These are phyloP conservation scores for Chloroceryle inda DNA, from an alignment of 2,797 vertebrate species.

Conservation along the genomic window DNA sequence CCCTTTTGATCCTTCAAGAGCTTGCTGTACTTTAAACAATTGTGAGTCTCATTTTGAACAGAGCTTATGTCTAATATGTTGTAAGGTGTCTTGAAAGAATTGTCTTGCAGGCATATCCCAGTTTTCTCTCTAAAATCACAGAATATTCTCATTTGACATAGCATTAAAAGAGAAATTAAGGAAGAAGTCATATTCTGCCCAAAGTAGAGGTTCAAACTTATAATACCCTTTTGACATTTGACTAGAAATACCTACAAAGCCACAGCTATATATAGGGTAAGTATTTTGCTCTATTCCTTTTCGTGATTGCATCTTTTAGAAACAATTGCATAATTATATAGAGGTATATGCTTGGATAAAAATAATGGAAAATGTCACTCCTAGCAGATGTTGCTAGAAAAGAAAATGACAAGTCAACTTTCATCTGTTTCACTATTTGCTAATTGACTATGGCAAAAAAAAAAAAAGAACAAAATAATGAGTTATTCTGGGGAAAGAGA, in stretches of 20 bases:
- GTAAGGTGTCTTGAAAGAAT: slow-evolving; percentile 16
- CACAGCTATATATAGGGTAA: not conserved
- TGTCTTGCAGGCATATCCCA: not conserved
- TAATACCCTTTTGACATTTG: not conserved
- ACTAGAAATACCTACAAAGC: not conserved
- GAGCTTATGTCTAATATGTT: slow-evolving; percentile 1
- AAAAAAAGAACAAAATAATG: not conserved
- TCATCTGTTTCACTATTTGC: not conserved
- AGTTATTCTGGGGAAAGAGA: not conserved
- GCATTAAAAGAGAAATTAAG: not conserved
- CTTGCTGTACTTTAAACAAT: slow-evolving; percentile 41
- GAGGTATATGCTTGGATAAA: not conserved
- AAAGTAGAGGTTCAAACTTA: not conserved
- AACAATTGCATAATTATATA: not conserved
- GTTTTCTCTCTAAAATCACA: not conserved
- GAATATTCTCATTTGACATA: not conserved
- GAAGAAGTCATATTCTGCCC: not conserved
- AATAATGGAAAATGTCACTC: not conserved
- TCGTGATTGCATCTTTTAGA: not conserved
- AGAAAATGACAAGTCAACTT: not conserved
- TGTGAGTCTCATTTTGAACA: not conserved
- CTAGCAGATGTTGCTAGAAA: not conserved
- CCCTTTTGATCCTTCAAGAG: slow-evolving; percentile 40
- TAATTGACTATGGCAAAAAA: not conserved
- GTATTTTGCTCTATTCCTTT: not conserved